phyloP scores from a whole-genome alignment of 2,797 vertebrate genomes.

The Kryptolebias ocellatus region DNA sequence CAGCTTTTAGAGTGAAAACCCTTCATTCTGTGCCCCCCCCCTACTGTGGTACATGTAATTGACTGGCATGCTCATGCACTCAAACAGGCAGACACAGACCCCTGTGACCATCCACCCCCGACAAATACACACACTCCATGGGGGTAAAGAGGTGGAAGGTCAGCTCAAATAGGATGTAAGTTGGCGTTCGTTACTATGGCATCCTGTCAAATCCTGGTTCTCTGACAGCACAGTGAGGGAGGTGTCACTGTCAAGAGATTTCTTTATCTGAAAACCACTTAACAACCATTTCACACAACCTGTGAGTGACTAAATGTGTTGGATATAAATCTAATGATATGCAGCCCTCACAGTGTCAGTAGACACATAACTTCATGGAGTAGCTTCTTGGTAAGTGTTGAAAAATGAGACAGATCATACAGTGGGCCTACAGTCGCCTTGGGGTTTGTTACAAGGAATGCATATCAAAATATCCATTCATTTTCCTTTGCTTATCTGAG shows the following conservation, averaged over 20 bases:
- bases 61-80: slow-evolving; percentile 38
- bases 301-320: no score
- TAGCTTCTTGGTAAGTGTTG: no score
- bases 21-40: slow-evolving; percentile 42
- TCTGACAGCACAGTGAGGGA: slow-evolving; percentile 7
- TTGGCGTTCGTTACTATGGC: slow-evolving; percentile 67
- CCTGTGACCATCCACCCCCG: slow-evolving; percentile 8
- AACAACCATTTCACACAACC: no score
- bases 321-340: no score
- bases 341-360: no score
- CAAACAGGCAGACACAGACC: slow-evolving; percentile 15
- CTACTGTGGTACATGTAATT: slow-evolving; percentile 45
- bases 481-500: no score
- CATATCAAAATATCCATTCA: no score
- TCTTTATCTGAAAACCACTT: slow-evolving; percentile 30
- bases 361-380: no score
- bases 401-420: no score
- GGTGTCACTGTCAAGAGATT: slow-evolving; percentile 29
- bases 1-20: slow-evolving; percentile 71
- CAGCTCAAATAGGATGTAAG: slow-evolving; percentile 44
- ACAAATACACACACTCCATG: slow-evolving; percentile 17
- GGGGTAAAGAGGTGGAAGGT: slow-evolving; percentile 44
- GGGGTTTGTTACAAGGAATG: no score
- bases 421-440: no score
- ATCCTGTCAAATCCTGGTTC: slow-evolving; percentile 38